Base-by-base conservation (phyloP, 2,797 vertebrate genomes). In the Crocodylus rhombifer region DNA sequence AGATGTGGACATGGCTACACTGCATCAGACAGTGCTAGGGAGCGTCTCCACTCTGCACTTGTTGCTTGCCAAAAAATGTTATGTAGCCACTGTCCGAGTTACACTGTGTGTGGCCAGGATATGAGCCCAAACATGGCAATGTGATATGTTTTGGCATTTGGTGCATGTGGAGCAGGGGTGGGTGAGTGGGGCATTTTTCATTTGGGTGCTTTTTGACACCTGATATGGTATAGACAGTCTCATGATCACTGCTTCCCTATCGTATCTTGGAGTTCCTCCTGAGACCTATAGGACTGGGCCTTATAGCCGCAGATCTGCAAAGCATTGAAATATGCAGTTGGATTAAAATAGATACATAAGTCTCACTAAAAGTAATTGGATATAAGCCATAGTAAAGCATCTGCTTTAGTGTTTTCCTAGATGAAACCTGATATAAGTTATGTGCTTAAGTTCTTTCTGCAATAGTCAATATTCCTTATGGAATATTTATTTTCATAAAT, bases 311-410 rank as follows among this genome's bases (percentile, higher is more conserved):
- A 55, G 67, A 77, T 92, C 84, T 92, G 90, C 30, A 55, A 84
- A 58, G 77, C 90, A 79, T 20, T 36, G 74, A 88, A 85, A 23
- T 7, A 65, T 58, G 55, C 65, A 63, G 79, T 86, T 82, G 87
- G 25, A 64, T 85, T 71, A 69, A 93, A 89, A 88, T 79, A 89
- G 84, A 58, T 10, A 2, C 73, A 90, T 81, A 92, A 81, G 30
- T 26, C 93, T 36, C 78, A 90, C 14, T 2, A 1, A 1, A 1
- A 21, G 71, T 26, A 69, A 14, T 62, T 89, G 76, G 64, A 86
- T 36, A 77, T 77, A 90, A 26, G 3, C 14, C 9, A 5, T 61
- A 28, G 10, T 81, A 74, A 63, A 84, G 36, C 7, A 21, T 51
- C 17, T 33, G 74, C 13, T 83, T 69, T 11, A 80, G n/a, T 88